Evolutionary conservation across 64 coral and sea anemone genomes (phyloP).

Genomic region (Anthopleura sola): DNA sequence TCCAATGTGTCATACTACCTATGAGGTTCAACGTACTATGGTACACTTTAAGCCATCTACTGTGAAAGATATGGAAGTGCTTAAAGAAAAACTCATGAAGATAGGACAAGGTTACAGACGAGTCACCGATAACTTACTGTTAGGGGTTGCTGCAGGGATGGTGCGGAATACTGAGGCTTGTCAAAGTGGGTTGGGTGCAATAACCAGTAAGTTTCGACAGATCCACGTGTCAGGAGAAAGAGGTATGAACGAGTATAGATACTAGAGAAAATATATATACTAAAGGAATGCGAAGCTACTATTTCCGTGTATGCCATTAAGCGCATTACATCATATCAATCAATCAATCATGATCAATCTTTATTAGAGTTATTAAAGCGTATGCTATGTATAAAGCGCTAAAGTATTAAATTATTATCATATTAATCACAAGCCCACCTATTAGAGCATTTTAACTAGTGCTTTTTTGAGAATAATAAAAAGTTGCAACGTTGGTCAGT

Average conservation of each 20-base stretch:
- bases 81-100: conserved; percentile 37
- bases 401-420: no score
- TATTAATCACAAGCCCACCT: no score
- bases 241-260: conserved; percentile 27
- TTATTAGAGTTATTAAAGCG: no score
- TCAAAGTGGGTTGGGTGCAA: conserved; percentile 35
- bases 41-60: conserved; percentile 58
- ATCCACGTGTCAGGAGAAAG: conserved; percentile 39
- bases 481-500: no score
- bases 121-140: conserved; percentile 49
- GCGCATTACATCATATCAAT: no score
- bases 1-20: conserved; percentile 41
- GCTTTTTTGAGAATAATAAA: no score
- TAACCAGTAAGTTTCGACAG: conserved; percentile 38
- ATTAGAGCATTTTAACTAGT: no score
- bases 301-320: no score
- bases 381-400: no score
- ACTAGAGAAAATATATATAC: no score
- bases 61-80: conserved; percentile 32
- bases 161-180: conserved; percentile 60
- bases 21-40: conserved; percentile 22
- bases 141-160: conserved; percentile 73
- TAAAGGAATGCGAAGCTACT: no score
- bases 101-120: conserved; percentile 35
- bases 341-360: no score